A percentile compares a stretch with the other conserved stretches of the same genome.
Conservation (phyloP, 2,113 vertebrate species). For the Grammomys surdaster region DNA sequence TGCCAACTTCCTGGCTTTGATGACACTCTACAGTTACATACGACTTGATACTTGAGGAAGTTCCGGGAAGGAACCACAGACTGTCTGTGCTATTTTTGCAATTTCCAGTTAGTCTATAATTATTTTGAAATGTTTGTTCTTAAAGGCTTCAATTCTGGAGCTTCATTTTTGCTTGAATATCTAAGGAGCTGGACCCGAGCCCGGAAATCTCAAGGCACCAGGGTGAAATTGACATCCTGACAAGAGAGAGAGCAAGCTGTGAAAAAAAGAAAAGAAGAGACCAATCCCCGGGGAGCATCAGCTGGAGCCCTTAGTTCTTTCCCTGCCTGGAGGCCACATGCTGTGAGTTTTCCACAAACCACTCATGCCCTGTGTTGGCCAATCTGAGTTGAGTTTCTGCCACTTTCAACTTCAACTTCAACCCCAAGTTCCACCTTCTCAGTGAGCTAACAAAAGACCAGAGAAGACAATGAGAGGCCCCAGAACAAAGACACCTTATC, state of each 20-base stretch:
- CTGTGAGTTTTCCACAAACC: not conserved
- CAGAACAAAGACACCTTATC: not conserved
- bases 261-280: not conserved
- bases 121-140: constrained; percentile 29
- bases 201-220: not conserved
- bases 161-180: not conserved
- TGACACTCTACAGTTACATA: not conserved
- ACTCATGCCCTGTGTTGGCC: too few species aligned
- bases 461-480: not conserved
- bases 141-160: not conserved
- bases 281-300: not conserved
- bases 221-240: not conserved
- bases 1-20: not conserved
- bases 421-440: not conserved
- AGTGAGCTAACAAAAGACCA: not conserved
- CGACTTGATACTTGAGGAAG: not conserved
- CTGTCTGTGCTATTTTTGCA: not conserved
- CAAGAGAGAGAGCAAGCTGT: not conserved
- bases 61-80: not conserved
- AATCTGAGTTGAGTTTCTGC: not conserved
- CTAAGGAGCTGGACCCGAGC: not conserved
- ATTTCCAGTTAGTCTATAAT: constrained; percentile 14
- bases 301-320: not conserved
- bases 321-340: not conserved
- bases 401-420: not conserved